A percentile compares a stretch with the other conserved stretches of the same genome.
Evolutionary conservation across 2,113 vertebrate genomes (phyloP).

Genomic region (Calyptomena viridis): DNA sequence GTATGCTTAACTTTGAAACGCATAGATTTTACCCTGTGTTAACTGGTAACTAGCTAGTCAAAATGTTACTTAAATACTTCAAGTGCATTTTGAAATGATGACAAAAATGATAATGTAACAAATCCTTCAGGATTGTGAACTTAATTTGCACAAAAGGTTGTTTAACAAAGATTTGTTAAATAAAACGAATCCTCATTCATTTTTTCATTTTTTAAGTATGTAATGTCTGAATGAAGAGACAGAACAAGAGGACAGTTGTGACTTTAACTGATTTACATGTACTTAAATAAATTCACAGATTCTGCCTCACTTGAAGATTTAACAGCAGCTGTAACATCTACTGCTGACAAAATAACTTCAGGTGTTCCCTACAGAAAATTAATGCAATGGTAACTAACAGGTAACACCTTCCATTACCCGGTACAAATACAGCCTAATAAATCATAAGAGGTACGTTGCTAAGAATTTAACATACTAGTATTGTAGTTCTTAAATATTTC

Average conservation of each 20-base stretch:
- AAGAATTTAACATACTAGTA: not conserved
- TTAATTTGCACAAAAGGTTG: not conserved
- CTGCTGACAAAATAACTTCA: not conserved
- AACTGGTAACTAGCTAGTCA: not conserved
- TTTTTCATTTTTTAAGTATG: not conserved
- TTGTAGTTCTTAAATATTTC: not conserved
- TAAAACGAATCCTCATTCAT: accelerated
- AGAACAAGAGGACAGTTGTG: not conserved
- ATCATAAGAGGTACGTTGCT: not conserved
- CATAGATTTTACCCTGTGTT: not conserved
- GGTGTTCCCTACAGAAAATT: not conserved
- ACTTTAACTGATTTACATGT: not conserved
- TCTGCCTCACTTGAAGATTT: not conserved
- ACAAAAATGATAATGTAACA: not conserved
- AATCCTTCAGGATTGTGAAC: not conserved
- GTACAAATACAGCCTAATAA: not conserved
- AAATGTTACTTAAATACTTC: not conserved
- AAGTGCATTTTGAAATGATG: not conserved
- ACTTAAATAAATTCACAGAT: not conserved
- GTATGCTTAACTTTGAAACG: not conserved
- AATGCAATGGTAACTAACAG: not conserved
- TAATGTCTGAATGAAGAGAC: not conserved
- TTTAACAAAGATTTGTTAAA: not conserved
- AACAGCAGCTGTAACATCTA: not conserved
- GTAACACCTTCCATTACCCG: not conserved